Evolutionary conservation across 2,888 invertebrate species (phyloP), one percentile per base, ranked within the genome.

Genomic region (Bombylius discolor): DNA sequence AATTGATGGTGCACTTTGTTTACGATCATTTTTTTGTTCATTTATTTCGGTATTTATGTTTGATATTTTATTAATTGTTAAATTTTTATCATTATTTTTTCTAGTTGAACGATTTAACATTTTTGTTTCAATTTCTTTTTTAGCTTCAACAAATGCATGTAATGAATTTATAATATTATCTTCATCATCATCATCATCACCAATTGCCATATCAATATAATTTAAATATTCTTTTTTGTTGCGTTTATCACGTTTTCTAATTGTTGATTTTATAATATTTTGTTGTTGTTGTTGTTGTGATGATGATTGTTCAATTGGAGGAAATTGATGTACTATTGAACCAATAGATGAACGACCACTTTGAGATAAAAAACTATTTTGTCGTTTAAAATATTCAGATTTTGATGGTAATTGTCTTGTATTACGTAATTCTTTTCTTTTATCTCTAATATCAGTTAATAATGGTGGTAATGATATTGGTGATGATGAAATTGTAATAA

Each of bases 81-180:
- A 42, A 42, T 42, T 42, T 42, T 42, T 11, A 11, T 42, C 39
- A 11, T 42, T 42, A 23, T 23, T 23, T 23, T 23, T 23, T 23
- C 23, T 23, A 42, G 5, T 42, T 42, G 4, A 4, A 11, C 12
- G 8, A 11, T 23, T 51, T 59, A 44, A 49, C 11, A 55, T 32
- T 51, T 51, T 42, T 23, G 51, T 23, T 58, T 72, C 72, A 34
- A 72, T 59, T 49, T 72, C 71, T 23, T 67, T 65, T 58, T 71
- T 72, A 0, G 72, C 71, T 64, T 72, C 72, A 4, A 72, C 63
- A 51, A 72, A 71, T 0, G 68, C 61, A 63, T 67, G 66, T 52
- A 72, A 57, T 44, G 72, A 66, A 47, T 70, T 70, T 56, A 72
- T 52, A 14, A 72, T 64, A 56, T 72, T 72, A 13, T 72, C 72